Evolutionary conservation across 2,888 invertebrate genomes (phyloP).

Genomic region (Nesidiocoris tenuis): DNA sequence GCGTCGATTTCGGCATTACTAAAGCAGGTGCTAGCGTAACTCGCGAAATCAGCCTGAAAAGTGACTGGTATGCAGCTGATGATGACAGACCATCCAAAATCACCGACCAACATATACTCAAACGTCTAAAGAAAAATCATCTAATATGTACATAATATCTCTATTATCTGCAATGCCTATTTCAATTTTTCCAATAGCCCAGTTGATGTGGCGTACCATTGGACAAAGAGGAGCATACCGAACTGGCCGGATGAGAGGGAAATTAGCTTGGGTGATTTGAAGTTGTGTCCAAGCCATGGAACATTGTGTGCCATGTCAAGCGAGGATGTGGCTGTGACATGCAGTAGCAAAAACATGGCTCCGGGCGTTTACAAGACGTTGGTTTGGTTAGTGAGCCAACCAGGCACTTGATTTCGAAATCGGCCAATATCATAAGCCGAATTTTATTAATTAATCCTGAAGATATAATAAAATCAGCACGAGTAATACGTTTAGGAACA

Average conservation of each 20-base stretch:
- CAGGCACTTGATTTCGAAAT: background rate
- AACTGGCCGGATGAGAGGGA: conserved; percentile 3
- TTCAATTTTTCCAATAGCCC: conserved; percentile 3
- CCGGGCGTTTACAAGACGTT: conserved; percentile 23
- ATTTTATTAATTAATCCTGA: no score
- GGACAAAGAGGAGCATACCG: conserved; percentile 2
- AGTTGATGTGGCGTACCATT: conserved; percentile 21
- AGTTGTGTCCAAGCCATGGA: background rate
- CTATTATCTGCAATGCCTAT: no score
- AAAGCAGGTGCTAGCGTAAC: background rate
- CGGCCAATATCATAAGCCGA: no score
- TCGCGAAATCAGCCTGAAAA: conserved; percentile 8
- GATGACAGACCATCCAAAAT: no score
- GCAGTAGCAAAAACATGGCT: background rate
- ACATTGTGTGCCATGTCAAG: conserved; percentile 10
- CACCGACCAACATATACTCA: no score
- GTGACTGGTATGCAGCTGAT: conserved; percentile 34
- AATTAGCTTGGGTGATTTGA: conserved; percentile 14
- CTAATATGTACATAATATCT: no score
- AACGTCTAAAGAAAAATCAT: no score
- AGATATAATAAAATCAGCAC: no score
- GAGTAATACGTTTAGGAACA: no score
- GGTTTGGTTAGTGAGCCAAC: conserved; percentile 10
- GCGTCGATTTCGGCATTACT: conserved; percentile 28
- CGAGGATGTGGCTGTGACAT: conserved; percentile 31